A percentile compares a stretch with the other conserved stretches of the same genome.
Conservation (phyloP, 2,113 vertebrate genomes). For the Stegostoma tigrinum region DNA sequence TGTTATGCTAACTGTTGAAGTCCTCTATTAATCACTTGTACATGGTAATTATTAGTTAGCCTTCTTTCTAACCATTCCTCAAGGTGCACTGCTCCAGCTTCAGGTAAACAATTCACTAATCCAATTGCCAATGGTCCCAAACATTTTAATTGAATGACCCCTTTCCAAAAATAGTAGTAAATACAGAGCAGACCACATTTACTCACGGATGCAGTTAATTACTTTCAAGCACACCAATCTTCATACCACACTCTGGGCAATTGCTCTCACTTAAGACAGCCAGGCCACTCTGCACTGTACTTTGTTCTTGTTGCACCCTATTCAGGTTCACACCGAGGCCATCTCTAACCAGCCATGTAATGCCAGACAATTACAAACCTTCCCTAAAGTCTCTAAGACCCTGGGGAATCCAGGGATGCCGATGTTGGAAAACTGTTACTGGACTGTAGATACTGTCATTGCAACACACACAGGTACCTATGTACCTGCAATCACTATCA, state of each 20-base stretch:
- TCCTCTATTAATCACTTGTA: background rate
- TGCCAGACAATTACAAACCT: background rate
- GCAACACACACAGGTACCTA: background rate
- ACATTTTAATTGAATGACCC: background rate
- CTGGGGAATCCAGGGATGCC: background rate
- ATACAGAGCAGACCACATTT: no score
- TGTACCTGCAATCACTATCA: background rate
- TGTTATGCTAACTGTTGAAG: background rate
- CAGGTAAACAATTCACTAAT: background rate
- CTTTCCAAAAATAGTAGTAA: no score
- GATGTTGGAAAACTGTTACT: background rate
- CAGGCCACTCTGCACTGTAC: background rate
- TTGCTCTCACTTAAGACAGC: background rate
- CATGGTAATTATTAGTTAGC: background rate
- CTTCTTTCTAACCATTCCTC: background rate
- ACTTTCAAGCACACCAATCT: no score
- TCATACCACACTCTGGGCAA: background rate
- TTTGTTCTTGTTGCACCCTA: background rate
- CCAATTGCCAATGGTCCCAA: background rate
- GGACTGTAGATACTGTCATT: background rate
- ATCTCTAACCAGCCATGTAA: background rate
- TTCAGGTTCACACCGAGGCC: background rate
- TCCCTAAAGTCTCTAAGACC: background rate
- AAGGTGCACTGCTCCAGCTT: background rate
- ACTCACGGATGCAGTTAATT: no score